Percentiles rank a stretch among this genome's conserved stretches.
These are phyloP conservation scores for Synanthedon formicaeformis DNA, from an alignment of 2,888 invertebrate genomes.

Conservation along the genomic window DNA sequence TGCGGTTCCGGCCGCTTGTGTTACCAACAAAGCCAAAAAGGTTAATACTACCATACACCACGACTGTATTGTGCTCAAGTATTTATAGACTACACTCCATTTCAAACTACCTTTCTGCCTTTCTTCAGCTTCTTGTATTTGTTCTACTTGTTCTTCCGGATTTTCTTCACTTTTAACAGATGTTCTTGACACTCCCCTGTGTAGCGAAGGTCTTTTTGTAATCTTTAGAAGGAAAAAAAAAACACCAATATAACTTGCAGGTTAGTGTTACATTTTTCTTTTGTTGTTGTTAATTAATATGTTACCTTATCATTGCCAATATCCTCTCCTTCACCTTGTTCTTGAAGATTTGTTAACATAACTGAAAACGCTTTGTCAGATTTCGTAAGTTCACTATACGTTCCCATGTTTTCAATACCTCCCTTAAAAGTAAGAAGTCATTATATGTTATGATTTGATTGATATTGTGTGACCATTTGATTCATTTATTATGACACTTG, in stretches of 20 bases:
- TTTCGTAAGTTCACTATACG: conserved; percentile 66
- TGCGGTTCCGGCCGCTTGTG: conserved; percentile 74
- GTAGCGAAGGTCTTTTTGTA: conserved; percentile 23
- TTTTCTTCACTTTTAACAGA: conserved; percentile 54
- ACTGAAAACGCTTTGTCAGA: conserved; percentile 63
- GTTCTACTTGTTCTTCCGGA: conserved; percentile 30
- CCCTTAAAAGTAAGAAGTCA: conserved; percentile 31
- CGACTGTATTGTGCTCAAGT: conserved; percentile 70
- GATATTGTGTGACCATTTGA: too few species aligned
- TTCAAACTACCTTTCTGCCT: conserved; percentile 73
- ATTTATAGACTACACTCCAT: conserved; percentile 69
- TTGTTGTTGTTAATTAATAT: too few species aligned
- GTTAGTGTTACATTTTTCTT: too few species aligned
- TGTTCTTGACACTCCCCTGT: conserved; percentile 32
- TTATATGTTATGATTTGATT: too few species aligned
- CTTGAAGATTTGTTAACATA: conserved; percentile 33
- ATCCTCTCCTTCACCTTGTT: conserved; percentile 21
- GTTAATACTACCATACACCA: conserved; percentile 59
- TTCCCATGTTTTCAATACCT: conserved; percentile 69
- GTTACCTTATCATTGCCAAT: conserved; percentile 4
- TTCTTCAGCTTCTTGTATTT: conserved; percentile 70
- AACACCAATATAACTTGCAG: too few species aligned
- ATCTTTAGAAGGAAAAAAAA: conserved; percentile 2
- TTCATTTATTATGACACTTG: too few species aligned
- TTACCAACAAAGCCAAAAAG: conserved; percentile 62